Conservation (phyloP, 2,888 invertebrate species). For the Microctonus hyperodae region DNA sequence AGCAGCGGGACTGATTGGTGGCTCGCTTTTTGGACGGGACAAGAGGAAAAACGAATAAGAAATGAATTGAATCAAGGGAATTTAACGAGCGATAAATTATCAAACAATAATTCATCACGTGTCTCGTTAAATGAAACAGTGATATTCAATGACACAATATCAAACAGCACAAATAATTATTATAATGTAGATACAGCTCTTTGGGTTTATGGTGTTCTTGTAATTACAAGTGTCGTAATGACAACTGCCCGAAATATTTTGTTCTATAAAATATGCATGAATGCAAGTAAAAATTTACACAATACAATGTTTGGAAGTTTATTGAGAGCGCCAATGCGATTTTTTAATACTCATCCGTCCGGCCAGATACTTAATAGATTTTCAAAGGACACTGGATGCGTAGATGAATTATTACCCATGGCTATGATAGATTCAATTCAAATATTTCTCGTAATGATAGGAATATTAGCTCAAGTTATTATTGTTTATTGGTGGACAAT, state of each 20-base stretch:
- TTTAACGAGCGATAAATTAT: constrained; percentile 15
- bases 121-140: background rate
- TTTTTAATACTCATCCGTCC: constrained; percentile 86
- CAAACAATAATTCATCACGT: background rate
- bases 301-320: constrained; percentile 80
- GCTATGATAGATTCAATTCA: constrained; percentile 72
- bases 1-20: constrained; percentile 80
- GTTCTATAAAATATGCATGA: constrained; percentile 78
- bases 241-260: constrained; percentile 73
- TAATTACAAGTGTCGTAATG: constrained; percentile 68
- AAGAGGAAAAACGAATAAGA: constrained; percentile 56
- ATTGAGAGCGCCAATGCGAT: constrained; percentile 77
- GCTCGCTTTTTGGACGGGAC: constrained; percentile 75
- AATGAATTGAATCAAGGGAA: background rate
- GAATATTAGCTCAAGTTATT: constrained; percentile 76
- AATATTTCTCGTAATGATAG: constrained; percentile 74
- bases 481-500: constrained; percentile 75
- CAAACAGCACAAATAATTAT: background rate
- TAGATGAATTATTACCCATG: constrained; percentile 76
- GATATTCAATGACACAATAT: background rate
- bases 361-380: constrained; percentile 84
- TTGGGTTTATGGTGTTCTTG: constrained; percentile 68
- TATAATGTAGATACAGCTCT: constrained; percentile 46
- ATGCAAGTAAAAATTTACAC: constrained; percentile 78
- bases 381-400: constrained; percentile 83